These are phyloP conservation scores for Calcarius ornatus DNA, from an alignment of 2,113 vertebrate genomes.

Conservation along the genomic window DNA sequence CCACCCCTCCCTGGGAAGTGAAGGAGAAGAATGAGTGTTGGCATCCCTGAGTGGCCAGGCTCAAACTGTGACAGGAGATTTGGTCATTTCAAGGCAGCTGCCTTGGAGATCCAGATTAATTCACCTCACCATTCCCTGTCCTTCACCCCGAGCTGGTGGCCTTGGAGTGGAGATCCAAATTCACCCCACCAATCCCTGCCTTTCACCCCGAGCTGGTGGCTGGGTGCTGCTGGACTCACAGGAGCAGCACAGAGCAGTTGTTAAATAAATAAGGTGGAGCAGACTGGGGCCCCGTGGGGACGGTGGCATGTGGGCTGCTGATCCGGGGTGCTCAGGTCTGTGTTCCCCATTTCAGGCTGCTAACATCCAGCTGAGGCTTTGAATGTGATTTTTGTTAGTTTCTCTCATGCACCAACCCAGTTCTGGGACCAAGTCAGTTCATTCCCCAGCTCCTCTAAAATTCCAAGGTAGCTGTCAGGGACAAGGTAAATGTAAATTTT, in stretches of 20 bases:
- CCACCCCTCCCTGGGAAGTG: neutral
- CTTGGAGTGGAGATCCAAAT: too few relatives aligned
- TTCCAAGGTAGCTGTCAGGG: neutral
- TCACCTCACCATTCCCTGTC: neutral
- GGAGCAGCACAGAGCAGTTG: neutral
- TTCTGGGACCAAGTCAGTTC: neutral
- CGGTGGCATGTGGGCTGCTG: fast-evolving
- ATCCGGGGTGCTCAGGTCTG: fast-evolving
- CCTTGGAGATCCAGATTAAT: neutral
- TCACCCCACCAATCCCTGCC: neutral
- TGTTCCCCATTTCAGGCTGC: neutral
- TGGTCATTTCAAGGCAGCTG: neutral
- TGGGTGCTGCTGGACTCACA: neutral
- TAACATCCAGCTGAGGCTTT: neutral
- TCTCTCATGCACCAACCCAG: neutral
- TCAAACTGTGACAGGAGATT: neutral
- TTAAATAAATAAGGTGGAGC: neutral
- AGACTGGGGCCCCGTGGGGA: fast-evolving
- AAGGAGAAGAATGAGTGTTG: neutral
- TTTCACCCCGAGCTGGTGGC: neutral
- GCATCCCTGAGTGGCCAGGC: fast-evolving
- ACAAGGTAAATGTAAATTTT: neutral
- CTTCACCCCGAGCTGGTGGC: too few relatives aligned
- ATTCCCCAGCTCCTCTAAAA: neutral
- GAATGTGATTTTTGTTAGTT: neutral